Conservation (phyloP, 1,140 invertebrate species). For the Brachionus calyciflorus region DNA sequence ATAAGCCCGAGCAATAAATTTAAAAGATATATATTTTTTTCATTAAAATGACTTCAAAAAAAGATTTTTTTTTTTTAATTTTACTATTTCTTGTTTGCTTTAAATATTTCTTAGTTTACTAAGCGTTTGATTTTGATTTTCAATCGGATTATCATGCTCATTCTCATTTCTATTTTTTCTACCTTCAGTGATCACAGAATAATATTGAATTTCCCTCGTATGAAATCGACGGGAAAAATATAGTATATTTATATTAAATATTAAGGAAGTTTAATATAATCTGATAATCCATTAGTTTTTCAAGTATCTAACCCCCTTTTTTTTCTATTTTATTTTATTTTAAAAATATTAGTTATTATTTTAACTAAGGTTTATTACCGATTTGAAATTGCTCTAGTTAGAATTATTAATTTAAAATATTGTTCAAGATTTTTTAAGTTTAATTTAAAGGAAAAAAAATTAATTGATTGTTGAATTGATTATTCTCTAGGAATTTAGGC, state of each 20-base stretch:
- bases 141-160: conserved; percentile 20
- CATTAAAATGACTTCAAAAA: not conserved
- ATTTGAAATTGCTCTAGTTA: too few relatives aligned
- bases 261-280: conserved; percentile 14
- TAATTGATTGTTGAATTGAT: too few relatives aligned
- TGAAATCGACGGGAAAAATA: conserved; percentile 17
- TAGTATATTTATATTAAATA: conserved; percentile 27
- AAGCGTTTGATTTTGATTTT: conserved; percentile 30
- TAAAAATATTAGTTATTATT: not conserved
- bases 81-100: conserved; percentile 12
- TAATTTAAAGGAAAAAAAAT: too few relatives aligned
- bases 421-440: too few relatives aligned
- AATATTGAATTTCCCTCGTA: conserved; percentile 24
- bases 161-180: not conserved
- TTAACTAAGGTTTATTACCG: too few relatives aligned
- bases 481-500: too few relatives aligned
- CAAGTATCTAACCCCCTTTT: not conserved
- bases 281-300: conserved; percentile 14
- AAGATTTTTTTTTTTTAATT: too few relatives aligned
- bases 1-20: not conserved
- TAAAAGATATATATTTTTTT: conserved; percentile 19
- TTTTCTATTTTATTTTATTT: not conserved
- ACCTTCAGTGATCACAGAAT: not conserved
- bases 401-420: too few relatives aligned
- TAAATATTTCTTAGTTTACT: conserved; percentile 3